A percentile compares a stretch with the other conserved stretches of the same genome.
Evolutionary conservation across 1,140 invertebrate species (phyloP).

Genomic region (Archegozetes longisetosus): DNA sequence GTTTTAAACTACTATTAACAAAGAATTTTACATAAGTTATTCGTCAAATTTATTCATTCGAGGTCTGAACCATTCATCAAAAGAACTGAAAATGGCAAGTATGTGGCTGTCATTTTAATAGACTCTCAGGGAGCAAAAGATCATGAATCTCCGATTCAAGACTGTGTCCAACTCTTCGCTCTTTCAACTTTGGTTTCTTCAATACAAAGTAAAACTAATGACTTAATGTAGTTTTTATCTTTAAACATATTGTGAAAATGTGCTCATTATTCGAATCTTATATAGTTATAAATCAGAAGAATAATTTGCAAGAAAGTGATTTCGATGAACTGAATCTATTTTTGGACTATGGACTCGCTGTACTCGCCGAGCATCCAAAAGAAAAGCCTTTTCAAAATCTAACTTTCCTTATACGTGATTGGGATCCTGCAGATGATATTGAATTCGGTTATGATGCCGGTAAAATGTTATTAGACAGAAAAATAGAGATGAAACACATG

Average conservation of each 20-base stretch:
- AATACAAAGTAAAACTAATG: constrained; percentile 25
- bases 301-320: constrained; percentile 38
- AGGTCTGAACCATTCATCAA: constrained; percentile 70
- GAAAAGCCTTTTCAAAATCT: constrained; percentile 58
- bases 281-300: constrained; percentile 37
- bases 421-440: constrained; percentile 95
- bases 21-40: too few species aligned
- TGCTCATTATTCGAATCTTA: constrained; percentile 29
- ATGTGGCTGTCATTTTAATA: constrained; percentile 56
- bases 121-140: constrained; percentile 97
- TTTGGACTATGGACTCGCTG: constrained; percentile 88
- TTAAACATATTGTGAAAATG: constrained; percentile 26
- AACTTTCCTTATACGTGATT: constrained; percentile 90
- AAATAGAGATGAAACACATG: constrained; percentile 63
- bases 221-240: too few species aligned
- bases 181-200: constrained; percentile 39
- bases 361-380: constrained; percentile 69
- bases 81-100: constrained; percentile 27
- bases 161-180: constrained; percentile 91
- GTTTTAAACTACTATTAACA: too few species aligned
- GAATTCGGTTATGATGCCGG: constrained; percentile 81
- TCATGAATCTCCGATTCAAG: constrained; percentile 83
- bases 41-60: too few species aligned
- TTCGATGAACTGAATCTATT: constrained; percentile 38
- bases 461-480: constrained; percentile 57